Evolutionary conservation across 2,113 vertebrate species (phyloP).

Genomic region (Telmatochromis brichardi): DNA sequence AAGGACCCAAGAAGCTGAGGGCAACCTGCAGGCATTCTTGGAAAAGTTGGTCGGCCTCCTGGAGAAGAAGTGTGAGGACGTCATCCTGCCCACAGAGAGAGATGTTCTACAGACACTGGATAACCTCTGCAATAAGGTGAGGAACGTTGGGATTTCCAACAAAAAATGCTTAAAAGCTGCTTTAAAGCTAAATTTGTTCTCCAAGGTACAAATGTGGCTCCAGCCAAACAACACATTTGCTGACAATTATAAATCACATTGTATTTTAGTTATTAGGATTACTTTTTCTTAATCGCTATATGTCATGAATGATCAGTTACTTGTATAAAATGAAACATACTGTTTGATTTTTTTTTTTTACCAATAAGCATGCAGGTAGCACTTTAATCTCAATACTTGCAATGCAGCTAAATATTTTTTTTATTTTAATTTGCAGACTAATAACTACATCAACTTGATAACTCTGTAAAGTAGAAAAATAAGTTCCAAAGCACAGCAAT

Average conservation of each 20-base stretch:
- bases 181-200: neutral
- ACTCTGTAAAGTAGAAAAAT: neutral
- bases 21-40: slow-evolving; percentile 62
- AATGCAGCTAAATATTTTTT: neutral
- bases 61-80: neutral
- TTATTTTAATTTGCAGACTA: neutral
- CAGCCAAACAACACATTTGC: neutral
- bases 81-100: slow-evolving; percentile 52
- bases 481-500: neutral
- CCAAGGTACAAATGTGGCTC: neutral
- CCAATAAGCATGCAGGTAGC: neutral
- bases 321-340: neutral
- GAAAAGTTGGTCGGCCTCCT: slow-evolving; percentile 68
- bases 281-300: neutral
- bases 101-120: slow-evolving; percentile 68
- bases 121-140: slow-evolving; percentile 62
- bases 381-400: neutral
- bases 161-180: neutral
- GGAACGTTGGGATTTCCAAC: neutral
- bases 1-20: slow-evolving; percentile 43
- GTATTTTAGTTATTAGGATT: neutral
- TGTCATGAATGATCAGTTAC: neutral
- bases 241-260: neutral
- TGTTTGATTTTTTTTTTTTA: neutral
- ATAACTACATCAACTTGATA: neutral